phyloP scores from a whole-genome alignment of 1,140 invertebrate genomes.

The Nixonia krombeini region DNA sequence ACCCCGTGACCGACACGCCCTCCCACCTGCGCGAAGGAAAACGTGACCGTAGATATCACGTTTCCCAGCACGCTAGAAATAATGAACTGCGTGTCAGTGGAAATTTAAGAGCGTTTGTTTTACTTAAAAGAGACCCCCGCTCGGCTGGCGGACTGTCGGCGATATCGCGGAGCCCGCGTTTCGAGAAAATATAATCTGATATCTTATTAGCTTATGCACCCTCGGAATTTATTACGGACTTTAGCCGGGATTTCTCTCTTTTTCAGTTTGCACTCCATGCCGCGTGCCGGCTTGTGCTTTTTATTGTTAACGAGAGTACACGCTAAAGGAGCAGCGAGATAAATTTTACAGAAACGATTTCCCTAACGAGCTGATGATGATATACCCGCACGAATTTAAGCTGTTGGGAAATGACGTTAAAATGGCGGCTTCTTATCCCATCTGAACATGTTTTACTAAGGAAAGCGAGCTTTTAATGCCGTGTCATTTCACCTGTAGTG shows the following conservation, averaged over 20 bases:
- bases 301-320: neutral
- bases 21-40: too few relatives aligned
- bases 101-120: conserved; percentile 55
- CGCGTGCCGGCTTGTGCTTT: neutral
- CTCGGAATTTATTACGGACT: conserved; percentile 32
- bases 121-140: conserved; percentile 40
- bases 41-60: conserved; percentile 42
- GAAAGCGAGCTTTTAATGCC: neutral
- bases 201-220: conserved; percentile 49
- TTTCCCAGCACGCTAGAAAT: conserved; percentile 45
- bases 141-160: conserved; percentile 33
- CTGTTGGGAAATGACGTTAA: neutral
- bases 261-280: neutral
- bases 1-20: too few relatives aligned
- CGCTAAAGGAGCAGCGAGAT: neutral
- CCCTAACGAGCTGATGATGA: neutral
- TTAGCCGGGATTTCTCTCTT: conserved; percentile 3
- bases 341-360: neutral
- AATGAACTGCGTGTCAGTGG: conserved; percentile 51
- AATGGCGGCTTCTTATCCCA: neutral
- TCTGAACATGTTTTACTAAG: neutral
- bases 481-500: neutral
- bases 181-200: conserved; percentile 46
- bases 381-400: neutral
- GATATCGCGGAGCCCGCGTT: conserved; percentile 36